Conservation (phyloP, 1,140 invertebrate genomes). For the Drosophila trapezifrons region DNA sequence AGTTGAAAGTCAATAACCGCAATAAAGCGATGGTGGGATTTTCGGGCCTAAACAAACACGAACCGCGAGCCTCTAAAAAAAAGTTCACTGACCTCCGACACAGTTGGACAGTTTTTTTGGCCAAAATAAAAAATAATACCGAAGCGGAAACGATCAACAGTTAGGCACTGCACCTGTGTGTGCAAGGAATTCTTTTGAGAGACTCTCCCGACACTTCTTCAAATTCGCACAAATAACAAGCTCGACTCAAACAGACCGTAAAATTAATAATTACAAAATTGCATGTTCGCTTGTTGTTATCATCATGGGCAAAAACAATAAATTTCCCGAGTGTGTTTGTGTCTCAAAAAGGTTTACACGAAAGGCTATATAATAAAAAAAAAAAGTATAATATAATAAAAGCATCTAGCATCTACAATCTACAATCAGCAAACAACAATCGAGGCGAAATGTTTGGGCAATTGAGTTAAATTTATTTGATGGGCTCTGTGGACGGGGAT, state of each 20-base stretch:
- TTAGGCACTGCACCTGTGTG: slow-evolving; percentile 14
- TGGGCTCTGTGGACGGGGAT: slow-evolving; percentile 24
- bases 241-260: slow-evolving; percentile 70
- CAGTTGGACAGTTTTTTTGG: slow-evolving; percentile 42
- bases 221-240: slow-evolving; percentile 27
- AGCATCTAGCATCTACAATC: slow-evolving; percentile 1
- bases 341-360: slow-evolving; percentile 54
- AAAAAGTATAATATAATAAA: slow-evolving; percentile 10
- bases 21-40: slow-evolving; percentile 55
- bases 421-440: slow-evolving; percentile 23
- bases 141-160: slow-evolving; percentile 36
- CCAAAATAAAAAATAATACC: slow-evolving; percentile 13
- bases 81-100: slow-evolving; percentile 72
- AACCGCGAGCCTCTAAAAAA: slow-evolving; percentile 41
- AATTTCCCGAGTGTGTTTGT: slow-evolving; percentile 28
- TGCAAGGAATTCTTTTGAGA: slow-evolving; percentile 17
- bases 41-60: slow-evolving; percentile 76
- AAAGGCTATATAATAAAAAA: slow-evolving; percentile 19
- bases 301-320: slow-evolving; percentile 60
- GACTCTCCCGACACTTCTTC: slow-evolving; percentile 8
- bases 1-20: slow-evolving; percentile 68
- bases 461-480: slow-evolving; percentile 59
- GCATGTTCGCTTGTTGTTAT: slow-evolving; percentile 62
- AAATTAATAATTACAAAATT: slow-evolving; percentile 77
- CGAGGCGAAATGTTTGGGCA: slow-evolving; percentile 43